Evolutionary conservation across 2,797 vertebrate species (phyloP).

Genomic region (Halcyon chelicuti): DNA sequence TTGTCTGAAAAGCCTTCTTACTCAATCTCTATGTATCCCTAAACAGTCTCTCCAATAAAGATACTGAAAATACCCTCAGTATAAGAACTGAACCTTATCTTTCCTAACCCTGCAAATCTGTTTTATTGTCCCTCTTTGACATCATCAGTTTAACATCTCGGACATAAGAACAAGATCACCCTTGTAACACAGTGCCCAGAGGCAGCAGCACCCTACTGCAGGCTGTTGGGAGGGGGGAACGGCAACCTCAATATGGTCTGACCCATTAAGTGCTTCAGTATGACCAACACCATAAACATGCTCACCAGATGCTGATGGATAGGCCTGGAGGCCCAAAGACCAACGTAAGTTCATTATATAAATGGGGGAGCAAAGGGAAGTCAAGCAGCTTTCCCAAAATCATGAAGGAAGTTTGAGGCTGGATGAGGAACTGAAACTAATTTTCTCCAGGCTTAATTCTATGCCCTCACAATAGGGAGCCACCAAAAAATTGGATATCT

Average conservation of each 20-base stretch:
- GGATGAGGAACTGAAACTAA: constrained; percentile 51
- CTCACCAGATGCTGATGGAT: constrained; percentile 63
- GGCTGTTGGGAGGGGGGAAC: not conserved
- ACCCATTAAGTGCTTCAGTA: constrained; percentile 21
- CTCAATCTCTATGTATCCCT: not conserved
- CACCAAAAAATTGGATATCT: constrained; percentile 30
- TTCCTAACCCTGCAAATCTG: not conserved
- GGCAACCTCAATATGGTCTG: not conserved
- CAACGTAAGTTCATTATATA: constrained; percentile 32
- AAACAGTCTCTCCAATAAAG: not conserved
- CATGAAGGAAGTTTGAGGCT: constrained; percentile 49
- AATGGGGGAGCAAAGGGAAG: not conserved
- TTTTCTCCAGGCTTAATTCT: constrained; percentile 44
- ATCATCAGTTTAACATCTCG: not conserved
- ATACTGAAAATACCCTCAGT: not conserved
- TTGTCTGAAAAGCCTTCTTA: not conserved
- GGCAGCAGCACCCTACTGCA: constrained; percentile 1
- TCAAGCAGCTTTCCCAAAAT: constrained; percentile 58
- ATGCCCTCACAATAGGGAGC: constrained; percentile 17
- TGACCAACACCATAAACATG: constrained; percentile 38
- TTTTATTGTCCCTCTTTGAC: not conserved
- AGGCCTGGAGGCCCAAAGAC: constrained; percentile 57
- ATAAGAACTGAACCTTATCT: not conserved
- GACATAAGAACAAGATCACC: not conserved
- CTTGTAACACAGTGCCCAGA: not conserved